Percentiles rank a stretch among this genome's conserved stretches.
These are phyloP conservation scores for Malurus elegans DNA, from an alignment of 2,113 vertebrate species.

Conservation along the genomic window DNA sequence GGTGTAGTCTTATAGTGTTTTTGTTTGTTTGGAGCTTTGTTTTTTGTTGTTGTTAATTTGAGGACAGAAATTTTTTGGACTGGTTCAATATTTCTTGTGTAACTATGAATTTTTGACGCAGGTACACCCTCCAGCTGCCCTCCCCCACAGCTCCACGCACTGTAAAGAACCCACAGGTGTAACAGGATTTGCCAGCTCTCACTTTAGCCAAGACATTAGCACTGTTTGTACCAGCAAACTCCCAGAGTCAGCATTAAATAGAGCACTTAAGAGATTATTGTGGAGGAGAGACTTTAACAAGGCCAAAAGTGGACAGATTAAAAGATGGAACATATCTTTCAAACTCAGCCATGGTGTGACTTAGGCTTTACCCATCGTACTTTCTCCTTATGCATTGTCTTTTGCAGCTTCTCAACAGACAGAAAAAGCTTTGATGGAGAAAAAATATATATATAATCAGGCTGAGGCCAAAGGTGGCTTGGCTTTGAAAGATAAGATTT, in stretches of 20 bases:
- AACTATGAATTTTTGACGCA: not conserved
- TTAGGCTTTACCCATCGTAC: not conserved
- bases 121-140: not conserved
- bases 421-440: not conserved
- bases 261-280: not conserved
- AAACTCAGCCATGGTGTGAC: not conserved
- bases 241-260: not conserved
- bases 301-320: not conserved
- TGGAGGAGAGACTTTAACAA: not conserved
- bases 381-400: not conserved
- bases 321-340: slow-evolving; percentile 8
- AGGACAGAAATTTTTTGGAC: not conserved
- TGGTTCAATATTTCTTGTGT: not conserved
- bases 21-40: too few species aligned
- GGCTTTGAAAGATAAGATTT: not conserved
- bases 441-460: not conserved
- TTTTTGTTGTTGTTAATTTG: not conserved
- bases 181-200: not conserved
- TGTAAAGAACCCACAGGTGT: not conserved
- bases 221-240: not conserved
- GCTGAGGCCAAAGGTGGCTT: not conserved
- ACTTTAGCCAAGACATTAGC: not conserved
- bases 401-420: not conserved
- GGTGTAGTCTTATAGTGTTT: not conserved
- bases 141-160: not conserved